Evolutionary conservation across 2,888 invertebrate species (phyloP).

Genomic region (Arge pagana): DNA sequence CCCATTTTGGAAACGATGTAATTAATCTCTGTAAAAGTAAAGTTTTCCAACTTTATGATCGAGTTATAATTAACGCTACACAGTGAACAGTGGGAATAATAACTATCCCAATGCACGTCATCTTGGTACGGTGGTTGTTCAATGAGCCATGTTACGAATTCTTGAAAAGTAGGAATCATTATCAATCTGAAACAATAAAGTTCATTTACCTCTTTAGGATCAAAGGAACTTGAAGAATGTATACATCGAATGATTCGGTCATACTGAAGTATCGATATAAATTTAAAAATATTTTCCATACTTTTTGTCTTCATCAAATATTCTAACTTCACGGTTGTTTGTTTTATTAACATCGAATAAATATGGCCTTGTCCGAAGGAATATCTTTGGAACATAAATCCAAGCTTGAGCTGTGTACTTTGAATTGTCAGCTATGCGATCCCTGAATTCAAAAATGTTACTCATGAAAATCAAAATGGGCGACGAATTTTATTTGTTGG

Average conservation of each 20-base stretch:
- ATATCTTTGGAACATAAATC: conserved; percentile 51
- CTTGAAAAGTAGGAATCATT: conserved; percentile 50
- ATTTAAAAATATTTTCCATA: conserved; percentile 23
- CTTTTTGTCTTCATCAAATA: conserved; percentile 47
- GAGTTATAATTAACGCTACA: conserved; percentile 48
- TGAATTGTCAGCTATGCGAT: conserved; percentile 53
- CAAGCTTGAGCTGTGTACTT: conserved; percentile 53
- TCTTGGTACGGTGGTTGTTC: conserved; percentile 38
- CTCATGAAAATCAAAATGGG: not conserved
- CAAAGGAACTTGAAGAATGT: conserved; percentile 14
- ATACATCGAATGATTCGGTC: no score
- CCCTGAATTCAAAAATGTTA: conserved; percentile 36
- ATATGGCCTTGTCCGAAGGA: conserved; percentile 49
- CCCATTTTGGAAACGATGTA: conserved; percentile 42
- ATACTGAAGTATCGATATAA: not conserved
- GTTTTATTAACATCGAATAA: conserved; percentile 44
- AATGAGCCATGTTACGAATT: conserved; percentile 51
- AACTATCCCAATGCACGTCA: conserved; percentile 54
- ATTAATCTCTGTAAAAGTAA: conserved; percentile 39
- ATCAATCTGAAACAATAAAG: conserved; percentile 39
- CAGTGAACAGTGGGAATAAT: conserved; percentile 49
- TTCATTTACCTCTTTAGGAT: not conserved
- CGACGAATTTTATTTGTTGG: not conserved
- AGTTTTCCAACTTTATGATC: conserved; percentile 49
- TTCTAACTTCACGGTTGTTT: conserved; percentile 38